Percentiles rank a stretch among this genome's conserved stretches.
Evolutionary conservation across 35 echinoderm and acorn worm genomes (phyloP).

Genomic region (Hemicentrotus pulcherrimus): DNA sequence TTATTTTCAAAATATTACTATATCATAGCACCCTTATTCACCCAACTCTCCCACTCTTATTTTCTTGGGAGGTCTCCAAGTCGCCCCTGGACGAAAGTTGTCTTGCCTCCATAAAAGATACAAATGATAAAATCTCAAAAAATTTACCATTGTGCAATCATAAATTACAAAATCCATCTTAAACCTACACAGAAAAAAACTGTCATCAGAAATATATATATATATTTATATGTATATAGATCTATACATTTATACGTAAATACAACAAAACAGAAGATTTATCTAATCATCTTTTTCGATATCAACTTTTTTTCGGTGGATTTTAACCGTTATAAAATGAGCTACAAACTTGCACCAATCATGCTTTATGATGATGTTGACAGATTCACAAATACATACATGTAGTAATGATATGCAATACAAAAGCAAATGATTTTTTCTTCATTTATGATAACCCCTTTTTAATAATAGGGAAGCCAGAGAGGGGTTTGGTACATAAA

Average conservation of each 20-base stretch:
- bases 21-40: constrained; percentile 45
- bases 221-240: constrained; percentile 21
- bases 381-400: constrained; percentile 16
- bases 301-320: not conserved
- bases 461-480: not conserved
- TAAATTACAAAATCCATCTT: constrained; percentile 43
- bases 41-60: constrained; percentile 1
- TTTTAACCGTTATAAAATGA: not conserved
- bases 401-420: not conserved
- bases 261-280: not conserved
- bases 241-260: constrained; percentile 5
- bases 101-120: constrained; percentile 34
- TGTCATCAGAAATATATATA: constrained; percentile 16
- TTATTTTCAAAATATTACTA: constrained; percentile 8
- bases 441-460: not conserved
- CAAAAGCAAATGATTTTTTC: not conserved
- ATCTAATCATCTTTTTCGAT: not conserved
- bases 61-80: not conserved
- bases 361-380: not conserved
- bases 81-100: constrained; percentile 39
- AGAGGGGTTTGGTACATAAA: not conserved
- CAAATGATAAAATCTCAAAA: constrained; percentile 44
- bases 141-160: constrained; percentile 40
- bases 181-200: not conserved
- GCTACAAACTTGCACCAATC: constrained; percentile 1